Conservation (phyloP, 2,888 invertebrate genomes). For the Philaethria dido region DNA sequence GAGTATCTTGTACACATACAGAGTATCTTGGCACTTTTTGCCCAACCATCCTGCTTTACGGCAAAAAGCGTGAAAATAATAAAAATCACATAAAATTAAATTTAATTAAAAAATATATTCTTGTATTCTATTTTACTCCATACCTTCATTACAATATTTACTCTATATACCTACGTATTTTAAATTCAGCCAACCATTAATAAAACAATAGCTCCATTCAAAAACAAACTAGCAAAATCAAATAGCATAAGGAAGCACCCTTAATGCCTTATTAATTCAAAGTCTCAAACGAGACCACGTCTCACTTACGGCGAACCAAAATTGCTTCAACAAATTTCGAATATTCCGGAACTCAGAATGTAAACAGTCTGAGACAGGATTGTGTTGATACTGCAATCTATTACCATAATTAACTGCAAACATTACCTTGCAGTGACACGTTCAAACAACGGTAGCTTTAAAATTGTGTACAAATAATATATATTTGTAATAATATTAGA, state of each 20-base stretch:
- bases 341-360: constrained; percentile 52
- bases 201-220: constrained; percentile 5
- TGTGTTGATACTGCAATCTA: constrained; percentile 63
- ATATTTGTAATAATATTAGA: constrained; percentile 32
- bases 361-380: constrained; percentile 51
- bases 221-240: constrained; percentile 12
- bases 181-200: neutral
- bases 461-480: constrained; percentile 70
- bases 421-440: constrained; percentile 67
- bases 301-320: constrained; percentile 45
- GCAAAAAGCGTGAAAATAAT: no score
- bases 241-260: constrained; percentile 24
- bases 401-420: constrained; percentile 78
- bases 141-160: no score
- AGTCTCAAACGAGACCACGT: constrained; percentile 38
- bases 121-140: no score
- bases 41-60: no score
- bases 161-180: no score
- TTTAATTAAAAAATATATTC: no score
- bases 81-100: no score
- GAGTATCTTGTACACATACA: no score
- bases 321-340: constrained; percentile 43
- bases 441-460: constrained; percentile 68
- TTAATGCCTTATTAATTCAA: constrained; percentile 38
- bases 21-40: no score